A percentile compares a stretch with the other conserved stretches of the same genome.
These are phyloP conservation scores for Alectoris magna DNA, from an alignment of 2,797 vertebrate species.

Conservation along the genomic window DNA sequence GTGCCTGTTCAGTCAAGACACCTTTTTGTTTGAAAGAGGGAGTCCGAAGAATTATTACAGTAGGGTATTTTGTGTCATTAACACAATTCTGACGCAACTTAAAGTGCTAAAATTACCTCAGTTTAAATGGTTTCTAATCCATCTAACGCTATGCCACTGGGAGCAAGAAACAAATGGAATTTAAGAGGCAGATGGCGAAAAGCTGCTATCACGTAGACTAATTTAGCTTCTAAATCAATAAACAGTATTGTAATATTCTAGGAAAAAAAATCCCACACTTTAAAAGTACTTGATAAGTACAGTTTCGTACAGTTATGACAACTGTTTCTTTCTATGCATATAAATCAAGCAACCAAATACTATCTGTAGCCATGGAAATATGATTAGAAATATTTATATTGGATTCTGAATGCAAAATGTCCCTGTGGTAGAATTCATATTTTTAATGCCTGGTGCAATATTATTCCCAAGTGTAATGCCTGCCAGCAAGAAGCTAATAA, in stretches of 20 bases:
- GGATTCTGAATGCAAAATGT: constrained; percentile 79
- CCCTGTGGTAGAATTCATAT: constrained; percentile 79
- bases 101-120: constrained; percentile 78
- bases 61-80: constrained; percentile 68
- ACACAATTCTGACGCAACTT: constrained; percentile 63
- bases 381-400: constrained; percentile 82
- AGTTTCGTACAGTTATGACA: constrained; percentile 78
- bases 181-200: constrained; percentile 66
- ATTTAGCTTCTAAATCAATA: constrained; percentile 74
- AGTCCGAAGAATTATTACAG: constrained; percentile 71
- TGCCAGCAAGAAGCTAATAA: constrained; percentile 82
- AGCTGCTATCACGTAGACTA: constrained; percentile 75
- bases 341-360: constrained; percentile 85
- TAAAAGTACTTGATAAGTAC: constrained; percentile 80
- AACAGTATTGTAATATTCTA: constrained; percentile 77
- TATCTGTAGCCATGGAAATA: constrained; percentile 81
- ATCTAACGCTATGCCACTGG: constrained; percentile 65
- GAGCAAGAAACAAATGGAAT: constrained; percentile 72
- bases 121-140: constrained; percentile 73
- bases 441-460: constrained; percentile 81
- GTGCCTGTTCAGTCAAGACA: constrained; percentile 81
- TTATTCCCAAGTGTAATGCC: constrained; percentile 82
- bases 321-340: constrained; percentile 85
- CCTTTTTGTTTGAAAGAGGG: constrained; percentile 76
- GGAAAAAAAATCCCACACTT: constrained; percentile 69